Evolutionary conservation across 2,888 invertebrate genomes (phyloP).

Genomic region (Scaeva pyrastri): DNA sequence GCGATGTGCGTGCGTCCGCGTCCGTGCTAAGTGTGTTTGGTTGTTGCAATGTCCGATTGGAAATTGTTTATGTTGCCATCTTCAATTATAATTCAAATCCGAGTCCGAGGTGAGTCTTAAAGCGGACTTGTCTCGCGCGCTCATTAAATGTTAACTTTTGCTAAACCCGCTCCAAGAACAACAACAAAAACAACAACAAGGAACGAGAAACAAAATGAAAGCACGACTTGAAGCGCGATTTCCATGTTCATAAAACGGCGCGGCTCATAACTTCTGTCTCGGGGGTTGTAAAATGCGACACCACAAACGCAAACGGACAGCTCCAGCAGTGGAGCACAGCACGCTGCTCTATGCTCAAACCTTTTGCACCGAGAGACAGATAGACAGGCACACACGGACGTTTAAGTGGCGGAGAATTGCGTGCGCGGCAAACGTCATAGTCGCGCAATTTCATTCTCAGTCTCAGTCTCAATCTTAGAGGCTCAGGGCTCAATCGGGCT

Average conservation of each 20-base stretch:
- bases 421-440: slow-evolving; percentile 72
- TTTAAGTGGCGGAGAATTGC: slow-evolving; percentile 62
- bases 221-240: slow-evolving; percentile 67
- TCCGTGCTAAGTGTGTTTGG: slow-evolving; percentile 72
- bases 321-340: slow-evolving; percentile 29
- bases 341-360: slow-evolving; percentile 27
- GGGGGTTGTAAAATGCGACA: slow-evolving; percentile 74
- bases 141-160: slow-evolving; percentile 56
- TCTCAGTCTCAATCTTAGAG: no score
- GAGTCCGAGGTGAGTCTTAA: slow-evolving; percentile 59
- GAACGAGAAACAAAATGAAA: slow-evolving; percentile 13
- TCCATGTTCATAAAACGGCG: slow-evolving; percentile 71
- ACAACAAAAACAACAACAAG: no score
- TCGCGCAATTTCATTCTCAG: slow-evolving; percentile 5
- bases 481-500: slow-evolving; percentile 46
- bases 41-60: slow-evolving; percentile 71
- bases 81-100: slow-evolving; percentile 75
- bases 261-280: slow-evolving; percentile 71
- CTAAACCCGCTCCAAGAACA: neutral
- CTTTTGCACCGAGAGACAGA: slow-evolving; percentile 19
- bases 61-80: slow-evolving; percentile 72
- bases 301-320: slow-evolving; percentile 69
- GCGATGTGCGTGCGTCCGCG: slow-evolving; percentile 69
- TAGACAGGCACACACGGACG: slow-evolving; percentile 32
- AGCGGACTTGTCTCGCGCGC: slow-evolving; percentile 70